Evolutionary conservation across 1,140 invertebrate genomes (phyloP).

Genomic region (Plectrocnemia conspersa): DNA sequence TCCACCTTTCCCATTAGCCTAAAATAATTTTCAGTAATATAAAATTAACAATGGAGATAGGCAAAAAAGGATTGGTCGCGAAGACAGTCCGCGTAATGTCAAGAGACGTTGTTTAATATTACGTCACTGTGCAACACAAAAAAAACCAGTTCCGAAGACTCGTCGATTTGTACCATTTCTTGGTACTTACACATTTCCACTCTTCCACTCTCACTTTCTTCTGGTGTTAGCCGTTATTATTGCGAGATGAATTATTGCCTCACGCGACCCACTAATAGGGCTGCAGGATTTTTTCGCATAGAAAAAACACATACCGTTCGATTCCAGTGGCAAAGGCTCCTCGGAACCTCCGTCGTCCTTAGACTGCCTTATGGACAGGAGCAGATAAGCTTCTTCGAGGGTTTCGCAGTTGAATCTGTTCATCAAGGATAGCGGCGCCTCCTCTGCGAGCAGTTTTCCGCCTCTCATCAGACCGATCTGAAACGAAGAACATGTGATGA

Average conservation of each 20-base stretch:
- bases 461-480: conserved; percentile 86
- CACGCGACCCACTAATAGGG: conserved; percentile 18
- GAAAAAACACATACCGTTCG: conserved; percentile 28
- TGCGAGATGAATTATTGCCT: conserved; percentile 15
- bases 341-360: conserved; percentile 38
- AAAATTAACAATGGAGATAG: too few relatives aligned
- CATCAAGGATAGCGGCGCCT: conserved; percentile 66
- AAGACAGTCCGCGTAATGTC: neutral
- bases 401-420: conserved; percentile 58
- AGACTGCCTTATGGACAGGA: conserved; percentile 61
- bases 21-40: too few relatives aligned
- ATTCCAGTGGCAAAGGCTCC: conserved; percentile 25
- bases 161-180: conserved; percentile 6
- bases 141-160: conserved; percentile 17
- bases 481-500: neutral
- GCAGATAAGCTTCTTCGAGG: conserved; percentile 70
- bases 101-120: neutral
- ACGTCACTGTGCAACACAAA: neutral
- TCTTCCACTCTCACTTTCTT: conserved; percentile 23
- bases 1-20: too few relatives aligned
- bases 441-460: conserved; percentile 80
- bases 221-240: neutral
- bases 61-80: too few relatives aligned
- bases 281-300: neutral
- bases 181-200: conserved; percentile 5